phyloP scores from a whole-genome alignment of 2,888 invertebrate species.

The Neuroscelio doddi region DNA sequence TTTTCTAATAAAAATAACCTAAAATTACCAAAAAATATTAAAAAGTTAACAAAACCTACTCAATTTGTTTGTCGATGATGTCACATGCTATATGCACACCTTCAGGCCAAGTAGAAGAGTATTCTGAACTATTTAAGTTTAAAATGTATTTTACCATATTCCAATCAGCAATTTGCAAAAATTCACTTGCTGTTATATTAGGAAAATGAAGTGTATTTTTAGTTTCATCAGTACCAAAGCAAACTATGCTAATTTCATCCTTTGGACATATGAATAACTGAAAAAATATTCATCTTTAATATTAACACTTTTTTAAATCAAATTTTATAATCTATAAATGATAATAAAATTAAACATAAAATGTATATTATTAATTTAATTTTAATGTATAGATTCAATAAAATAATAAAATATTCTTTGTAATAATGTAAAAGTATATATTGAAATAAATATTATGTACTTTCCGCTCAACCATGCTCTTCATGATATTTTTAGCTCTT shows the following conservation, averaged over 20 bases:
- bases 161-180: neutral
- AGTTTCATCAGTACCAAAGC: neutral
- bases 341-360: too few relatives aligned
- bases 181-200: too few relatives aligned
- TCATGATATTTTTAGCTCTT: neutral
- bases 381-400: too few relatives aligned
- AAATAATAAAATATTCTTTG: too few relatives aligned
- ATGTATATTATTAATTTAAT: too few relatives aligned
- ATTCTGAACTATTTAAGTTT: neutral
- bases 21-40: too few relatives aligned
- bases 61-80: too few relatives aligned
- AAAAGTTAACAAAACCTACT: too few relatives aligned
- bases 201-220: neutral
- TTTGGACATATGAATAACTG: neutral
- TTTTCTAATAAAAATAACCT: too few relatives aligned
- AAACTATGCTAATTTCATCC: constrained; percentile 1
- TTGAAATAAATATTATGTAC: neutral
- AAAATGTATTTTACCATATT: neutral
- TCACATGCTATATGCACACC: neutral
- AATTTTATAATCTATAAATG: too few relatives aligned
- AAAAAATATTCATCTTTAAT: neutral
- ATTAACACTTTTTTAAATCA: neutral
- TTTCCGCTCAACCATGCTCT: neutral
- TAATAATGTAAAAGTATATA: too few relatives aligned
- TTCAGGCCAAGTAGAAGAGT: neutral